Evolutionary conservation across 2,797 vertebrate genomes (phyloP).

Genomic region (Tolypeutes matacus): DNA sequence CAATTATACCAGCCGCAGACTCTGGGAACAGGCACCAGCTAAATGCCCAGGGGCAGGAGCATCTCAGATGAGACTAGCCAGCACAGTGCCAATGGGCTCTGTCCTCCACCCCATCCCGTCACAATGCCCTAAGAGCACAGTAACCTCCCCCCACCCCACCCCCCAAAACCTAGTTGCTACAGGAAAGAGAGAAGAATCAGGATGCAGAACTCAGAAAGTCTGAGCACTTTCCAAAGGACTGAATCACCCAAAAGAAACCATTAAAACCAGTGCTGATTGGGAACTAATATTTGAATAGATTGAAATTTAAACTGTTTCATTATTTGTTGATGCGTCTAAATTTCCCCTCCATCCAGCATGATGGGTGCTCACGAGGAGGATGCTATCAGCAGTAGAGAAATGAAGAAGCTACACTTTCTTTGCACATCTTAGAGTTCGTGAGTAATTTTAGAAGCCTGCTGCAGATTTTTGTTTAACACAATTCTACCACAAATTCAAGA

Average conservation of each 20-base stretch:
- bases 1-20: background rate
- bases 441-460: background rate
- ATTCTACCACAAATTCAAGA: background rate
- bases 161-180: background rate
- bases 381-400: background rate
- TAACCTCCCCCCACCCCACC: too few relatives aligned
- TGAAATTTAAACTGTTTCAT: background rate
- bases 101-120: too few relatives aligned
- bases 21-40: background rate
- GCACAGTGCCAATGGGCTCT: background rate
- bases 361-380: background rate
- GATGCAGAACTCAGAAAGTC: background rate
- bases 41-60: background rate
- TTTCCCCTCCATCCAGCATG: background rate
- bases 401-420: background rate
- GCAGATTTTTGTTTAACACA: background rate
- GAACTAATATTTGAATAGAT: background rate
- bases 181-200: background rate
- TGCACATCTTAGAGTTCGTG: fast-evolving
- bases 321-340: background rate
- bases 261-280: background rate
- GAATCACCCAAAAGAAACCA: background rate
- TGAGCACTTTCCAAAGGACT: background rate
- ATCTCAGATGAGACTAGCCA: background rate
- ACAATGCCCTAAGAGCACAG: background rate